These are phyloP conservation scores for Corapipo altera DNA, from an alignment of 2,113 vertebrate genomes.

Conservation along the genomic window DNA sequence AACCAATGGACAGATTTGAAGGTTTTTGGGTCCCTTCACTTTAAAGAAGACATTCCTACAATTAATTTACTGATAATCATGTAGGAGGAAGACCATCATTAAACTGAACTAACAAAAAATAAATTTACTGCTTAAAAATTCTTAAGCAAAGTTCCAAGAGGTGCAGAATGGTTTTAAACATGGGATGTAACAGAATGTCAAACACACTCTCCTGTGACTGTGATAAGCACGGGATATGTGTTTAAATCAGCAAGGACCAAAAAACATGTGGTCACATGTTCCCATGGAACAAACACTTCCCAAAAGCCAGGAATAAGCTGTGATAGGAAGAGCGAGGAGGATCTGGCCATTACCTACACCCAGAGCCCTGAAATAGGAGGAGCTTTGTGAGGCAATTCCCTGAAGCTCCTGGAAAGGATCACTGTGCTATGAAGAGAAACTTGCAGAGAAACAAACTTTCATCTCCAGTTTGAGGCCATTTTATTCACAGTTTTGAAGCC, in stretches of 20 bases:
- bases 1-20: background rate
- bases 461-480: background rate
- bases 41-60: background rate
- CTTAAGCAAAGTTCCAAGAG: background rate
- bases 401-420: background rate
- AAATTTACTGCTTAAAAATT: background rate
- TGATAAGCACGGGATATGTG: background rate
- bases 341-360: background rate
- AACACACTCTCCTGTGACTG: background rate
- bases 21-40: background rate
- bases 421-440: background rate
- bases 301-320: background rate
- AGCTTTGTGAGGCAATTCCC: background rate
- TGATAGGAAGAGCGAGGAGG: background rate
- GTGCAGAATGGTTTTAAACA: background rate
- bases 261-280: rapidly evolving
- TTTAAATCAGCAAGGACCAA: background rate
- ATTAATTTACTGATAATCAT: background rate
- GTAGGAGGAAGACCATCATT: background rate
- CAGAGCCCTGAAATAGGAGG: background rate
- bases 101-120: background rate
- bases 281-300: background rate
- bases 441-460: background rate
- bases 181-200: background rate
- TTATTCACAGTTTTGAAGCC: background rate